Evolutionary conservation across 2,797 vertebrate genomes (phyloP).

Genomic region (Helostoma temminkii): DNA sequence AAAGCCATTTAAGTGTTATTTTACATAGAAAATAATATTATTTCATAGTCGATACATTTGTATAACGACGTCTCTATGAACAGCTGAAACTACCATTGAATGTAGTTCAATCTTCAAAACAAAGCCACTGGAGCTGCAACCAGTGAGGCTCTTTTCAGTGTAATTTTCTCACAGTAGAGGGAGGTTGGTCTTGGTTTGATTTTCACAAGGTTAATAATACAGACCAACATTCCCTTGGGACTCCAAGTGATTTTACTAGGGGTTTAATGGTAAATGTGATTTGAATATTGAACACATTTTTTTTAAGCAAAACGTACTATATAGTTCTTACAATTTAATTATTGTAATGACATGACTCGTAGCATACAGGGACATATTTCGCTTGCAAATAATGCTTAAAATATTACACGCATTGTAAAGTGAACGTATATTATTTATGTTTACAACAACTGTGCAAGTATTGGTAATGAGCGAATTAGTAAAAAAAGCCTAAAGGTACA

Average conservation of each 20-base stretch:
- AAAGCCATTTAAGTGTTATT: not conserved
- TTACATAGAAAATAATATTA: too few relatives aligned
- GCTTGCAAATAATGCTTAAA: not conserved
- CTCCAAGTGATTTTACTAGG: not conserved
- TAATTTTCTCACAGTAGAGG: slow-evolving; percentile 27
- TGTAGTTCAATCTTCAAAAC: slow-evolving; percentile 11
- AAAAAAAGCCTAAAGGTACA: slow-evolving; percentile 18
- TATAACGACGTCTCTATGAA: not conserved
- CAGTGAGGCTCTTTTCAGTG: not conserved
- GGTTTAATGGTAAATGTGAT: slow-evolving; percentile 30
- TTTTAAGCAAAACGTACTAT: slow-evolving; percentile 12
- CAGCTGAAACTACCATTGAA: not conserved
- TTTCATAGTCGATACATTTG: not conserved
- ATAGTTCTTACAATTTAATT: not conserved
- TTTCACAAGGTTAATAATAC: slow-evolving; percentile 30
- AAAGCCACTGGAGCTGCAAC: slow-evolving; percentile 1
- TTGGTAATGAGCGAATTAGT: slow-evolving; percentile 8
- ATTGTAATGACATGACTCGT: not conserved
- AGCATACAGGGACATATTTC: not conserved
- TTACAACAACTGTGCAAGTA: not conserved
- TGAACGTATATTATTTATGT: slow-evolving; percentile 3
- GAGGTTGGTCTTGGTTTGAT: slow-evolving; percentile 26
- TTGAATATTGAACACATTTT: slow-evolving; percentile 38
- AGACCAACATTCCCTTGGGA: slow-evolving; percentile 20
- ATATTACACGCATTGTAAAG: not conserved